phyloP scores from a whole-genome alignment of 2,888 invertebrate genomes.

The Seira ritae region DNA sequence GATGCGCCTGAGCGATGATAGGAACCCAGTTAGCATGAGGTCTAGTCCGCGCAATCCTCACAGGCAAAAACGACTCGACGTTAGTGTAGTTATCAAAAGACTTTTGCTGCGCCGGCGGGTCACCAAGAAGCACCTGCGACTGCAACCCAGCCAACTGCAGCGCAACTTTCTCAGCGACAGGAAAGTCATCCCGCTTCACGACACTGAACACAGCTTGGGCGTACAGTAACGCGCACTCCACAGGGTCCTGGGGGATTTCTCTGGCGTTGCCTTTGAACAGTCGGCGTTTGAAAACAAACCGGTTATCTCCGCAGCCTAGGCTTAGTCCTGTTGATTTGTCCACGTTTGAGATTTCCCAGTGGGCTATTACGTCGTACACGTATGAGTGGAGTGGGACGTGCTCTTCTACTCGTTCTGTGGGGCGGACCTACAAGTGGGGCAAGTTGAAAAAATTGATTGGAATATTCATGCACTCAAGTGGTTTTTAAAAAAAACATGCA shows the following conservation, averaged over 20 bases:
- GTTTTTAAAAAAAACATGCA: no score
- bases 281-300: slow-evolving; percentile 93
- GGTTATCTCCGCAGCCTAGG: slow-evolving; percentile 89
- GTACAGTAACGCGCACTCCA: slow-evolving; percentile 94
- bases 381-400: slow-evolving; percentile 94
- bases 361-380: slow-evolving; percentile 94
- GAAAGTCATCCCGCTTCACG: slow-evolving; percentile 96
- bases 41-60: slow-evolving; percentile 85
- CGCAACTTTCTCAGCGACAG: slow-evolving; percentile 95
- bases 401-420: slow-evolving; percentile 80
- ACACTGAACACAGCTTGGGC: slow-evolving; percentile 97
- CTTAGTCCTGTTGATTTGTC: slow-evolving; percentile 10
- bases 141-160: slow-evolving; percentile 95
- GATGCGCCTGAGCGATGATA: slow-evolving; percentile 90
- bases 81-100: slow-evolving; percentile 90
- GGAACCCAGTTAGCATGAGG: slow-evolving; percentile 92
- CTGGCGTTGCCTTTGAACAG: slow-evolving; percentile 88
- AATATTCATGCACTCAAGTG: no score
- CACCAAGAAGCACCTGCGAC: slow-evolving; percentile 95
- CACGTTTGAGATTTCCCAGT: slow-evolving; percentile 83
- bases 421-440: no score
- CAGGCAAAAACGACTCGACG: slow-evolving; percentile 93
- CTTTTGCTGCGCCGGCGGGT: slow-evolving; percentile 83
- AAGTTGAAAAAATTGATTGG: no score
- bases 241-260: slow-evolving; percentile 95